Conservation (phyloP, 2,888 invertebrate species). For the Leptura quadrifasciata region DNA sequence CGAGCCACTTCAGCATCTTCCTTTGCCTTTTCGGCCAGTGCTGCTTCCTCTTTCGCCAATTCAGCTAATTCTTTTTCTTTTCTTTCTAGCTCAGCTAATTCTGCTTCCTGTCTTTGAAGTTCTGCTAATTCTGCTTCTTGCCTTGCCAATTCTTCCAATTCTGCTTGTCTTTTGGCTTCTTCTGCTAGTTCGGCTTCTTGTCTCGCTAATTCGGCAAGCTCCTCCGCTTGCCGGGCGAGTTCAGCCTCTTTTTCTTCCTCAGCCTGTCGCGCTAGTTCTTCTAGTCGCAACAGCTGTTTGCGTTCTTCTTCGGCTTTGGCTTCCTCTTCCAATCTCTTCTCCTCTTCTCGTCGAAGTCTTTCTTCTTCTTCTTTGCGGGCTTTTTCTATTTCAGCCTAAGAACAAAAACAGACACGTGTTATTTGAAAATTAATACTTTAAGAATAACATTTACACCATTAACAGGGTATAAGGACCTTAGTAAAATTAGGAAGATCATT, state of each 20-base stretch:
- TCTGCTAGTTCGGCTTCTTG: conserved; percentile 83
- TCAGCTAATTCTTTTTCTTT: conserved; percentile 75
- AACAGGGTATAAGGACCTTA: too few species aligned
- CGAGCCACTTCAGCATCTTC: conserved; percentile 63
- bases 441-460: too few species aligned
- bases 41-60: conserved; percentile 76
- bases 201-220: conserved; percentile 72
- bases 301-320: conserved; percentile 71
- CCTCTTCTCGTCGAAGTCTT: conserved; percentile 75
- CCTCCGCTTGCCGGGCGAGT: conserved; percentile 79
- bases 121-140: conserved; percentile 77
- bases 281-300: conserved; percentile 75
- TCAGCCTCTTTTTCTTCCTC: conserved; percentile 81
- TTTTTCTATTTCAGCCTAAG: conserved; percentile 75
- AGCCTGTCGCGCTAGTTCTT: conserved; percentile 79
- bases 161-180: conserved; percentile 76
- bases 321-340: conserved; percentile 71
- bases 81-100: conserved; percentile 76
- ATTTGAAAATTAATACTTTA: not conserved
- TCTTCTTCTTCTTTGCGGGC: conserved; percentile 76
- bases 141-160: conserved; percentile 72
- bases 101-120: conserved; percentile 76
- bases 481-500: too few species aligned
- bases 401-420: conserved; percentile 22
- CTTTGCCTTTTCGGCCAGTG: conserved; percentile 77